phyloP scores from a whole-genome alignment of 2,888 invertebrate genomes.

The Gibbula magus region DNA sequence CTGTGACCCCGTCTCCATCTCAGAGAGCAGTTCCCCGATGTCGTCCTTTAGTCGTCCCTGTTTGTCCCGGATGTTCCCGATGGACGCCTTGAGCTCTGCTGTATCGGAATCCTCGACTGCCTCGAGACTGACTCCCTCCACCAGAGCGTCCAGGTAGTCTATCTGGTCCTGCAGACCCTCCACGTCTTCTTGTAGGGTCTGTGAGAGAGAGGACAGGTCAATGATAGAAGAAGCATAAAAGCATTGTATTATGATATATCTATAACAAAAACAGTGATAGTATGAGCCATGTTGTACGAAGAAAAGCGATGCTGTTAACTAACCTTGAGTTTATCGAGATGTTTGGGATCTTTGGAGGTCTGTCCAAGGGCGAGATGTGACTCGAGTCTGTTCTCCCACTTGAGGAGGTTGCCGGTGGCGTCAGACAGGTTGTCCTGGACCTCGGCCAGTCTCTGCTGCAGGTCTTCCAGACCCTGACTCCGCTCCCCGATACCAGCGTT shows the following conservation, averaged over 20 bases:
- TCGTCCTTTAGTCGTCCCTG: constrained; percentile 82
- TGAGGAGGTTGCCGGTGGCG: constrained; percentile 88
- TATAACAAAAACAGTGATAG: too few relatives aligned
- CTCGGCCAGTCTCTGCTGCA: constrained; percentile 82
- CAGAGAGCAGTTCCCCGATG: constrained; percentile 55
- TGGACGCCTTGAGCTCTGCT: constrained; percentile 85
- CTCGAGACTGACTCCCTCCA: constrained; percentile 85
- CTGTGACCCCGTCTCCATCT: constrained; percentile 78
- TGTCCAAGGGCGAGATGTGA: constrained; percentile 82
- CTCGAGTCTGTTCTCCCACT: constrained; percentile 90
- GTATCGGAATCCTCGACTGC: constrained; percentile 86
- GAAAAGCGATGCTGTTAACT: too few relatives aligned
- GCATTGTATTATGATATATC: too few relatives aligned
- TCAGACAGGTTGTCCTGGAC: constrained; percentile 90
- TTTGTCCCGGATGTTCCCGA: constrained; percentile 82
- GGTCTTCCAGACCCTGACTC: constrained; percentile 88
- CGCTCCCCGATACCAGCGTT: constrained; percentile 80
- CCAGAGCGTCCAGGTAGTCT: constrained; percentile 81
- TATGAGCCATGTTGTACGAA: too few relatives aligned
- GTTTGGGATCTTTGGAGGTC: constrained; percentile 88
- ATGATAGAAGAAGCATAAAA: too few relatives aligned
- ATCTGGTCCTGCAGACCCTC: constrained; percentile 85
- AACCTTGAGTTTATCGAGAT: constrained; percentile 88
- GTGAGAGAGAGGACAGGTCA: background rate
- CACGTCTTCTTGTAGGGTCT: constrained; percentile 82